Evolutionary conservation across 2,888 invertebrate species (phyloP).

Genomic region (Reticulitermes lucifugus): DNA sequence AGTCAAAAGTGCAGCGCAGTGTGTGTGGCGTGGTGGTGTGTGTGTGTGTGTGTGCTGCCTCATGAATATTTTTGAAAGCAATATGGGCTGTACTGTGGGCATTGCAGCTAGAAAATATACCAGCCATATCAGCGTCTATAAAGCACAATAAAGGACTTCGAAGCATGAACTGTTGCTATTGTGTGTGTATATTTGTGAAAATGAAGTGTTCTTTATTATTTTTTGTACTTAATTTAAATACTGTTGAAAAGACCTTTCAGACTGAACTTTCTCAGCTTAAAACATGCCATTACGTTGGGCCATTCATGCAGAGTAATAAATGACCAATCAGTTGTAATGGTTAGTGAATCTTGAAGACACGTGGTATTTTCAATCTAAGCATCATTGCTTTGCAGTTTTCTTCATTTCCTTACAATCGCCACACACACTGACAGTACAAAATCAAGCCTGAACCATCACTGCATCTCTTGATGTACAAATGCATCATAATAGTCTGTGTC

Average conservation of each 20-base stretch:
- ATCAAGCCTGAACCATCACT: background rate
- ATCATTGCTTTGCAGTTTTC: background rate
- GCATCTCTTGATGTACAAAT: conserved; percentile 11
- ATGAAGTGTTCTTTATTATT: conserved; percentile 28
- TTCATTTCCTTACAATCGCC: background rate
- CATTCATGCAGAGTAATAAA: conserved; percentile 4
- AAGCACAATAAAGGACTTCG: background rate
- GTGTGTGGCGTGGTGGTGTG: background rate
- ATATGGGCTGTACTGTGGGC: background rate
- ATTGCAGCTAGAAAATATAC: background rate
- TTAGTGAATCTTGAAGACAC: background rate
- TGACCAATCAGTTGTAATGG: background rate
- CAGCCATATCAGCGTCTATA: background rate
- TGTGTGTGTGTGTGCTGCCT: background rate
- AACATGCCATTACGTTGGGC: background rate
- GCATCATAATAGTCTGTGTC: background rate
- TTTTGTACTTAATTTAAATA: conserved; percentile 35
- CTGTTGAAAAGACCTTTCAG: conserved; percentile 10
- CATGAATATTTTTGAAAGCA: background rate
- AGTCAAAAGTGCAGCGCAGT: conserved; percentile 22
- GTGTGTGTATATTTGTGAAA: conserved; percentile 25
- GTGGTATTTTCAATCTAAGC: background rate
- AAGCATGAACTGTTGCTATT: background rate
- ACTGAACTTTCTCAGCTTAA: background rate
- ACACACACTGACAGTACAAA: conserved; percentile 26